These are phyloP conservation scores for Anas flavirostris DNA, from an alignment of 2,797 vertebrate species.

Conservation along the genomic window DNA sequence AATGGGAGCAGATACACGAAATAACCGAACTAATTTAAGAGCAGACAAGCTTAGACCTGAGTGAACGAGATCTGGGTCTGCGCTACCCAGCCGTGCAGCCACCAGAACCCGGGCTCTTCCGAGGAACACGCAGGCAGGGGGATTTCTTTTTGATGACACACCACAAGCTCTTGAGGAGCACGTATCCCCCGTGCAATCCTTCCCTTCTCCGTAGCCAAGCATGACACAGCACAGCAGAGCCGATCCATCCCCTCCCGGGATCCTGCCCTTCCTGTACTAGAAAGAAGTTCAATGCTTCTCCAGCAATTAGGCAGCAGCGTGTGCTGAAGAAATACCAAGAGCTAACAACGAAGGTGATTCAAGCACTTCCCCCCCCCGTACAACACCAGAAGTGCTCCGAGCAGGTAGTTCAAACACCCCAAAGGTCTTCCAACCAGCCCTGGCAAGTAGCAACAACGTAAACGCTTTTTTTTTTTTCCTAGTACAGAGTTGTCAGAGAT, in stretches of 20 bases:
- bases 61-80: not conserved
- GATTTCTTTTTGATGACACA: conserved; percentile 2
- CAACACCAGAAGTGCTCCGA: not conserved
- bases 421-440: not conserved
- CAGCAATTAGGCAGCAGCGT: not conserved
- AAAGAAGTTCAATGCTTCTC: not conserved
- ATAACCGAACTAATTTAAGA: not conserved
- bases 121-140: not conserved
- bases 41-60: not conserved
- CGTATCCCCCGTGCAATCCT: not conserved
- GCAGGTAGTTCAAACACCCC: not conserved
- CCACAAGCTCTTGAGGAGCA: conserved; percentile 5
- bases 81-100: not conserved
- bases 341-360: not conserved
- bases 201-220: not conserved
- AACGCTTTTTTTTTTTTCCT: not conserved
- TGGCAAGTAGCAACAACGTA: not conserved
- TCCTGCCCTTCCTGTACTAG: conserved; percentile 4
- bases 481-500: not conserved
- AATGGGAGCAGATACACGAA: not conserved
- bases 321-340: not conserved
- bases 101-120: not conserved
- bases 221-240: conserved; percentile 43
- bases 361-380: not conserved
- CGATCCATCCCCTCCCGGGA: conserved; percentile 21